These are phyloP conservation scores for Luffia ferchaultella DNA, from an alignment of 2,888 invertebrate genomes.

Conservation along the genomic window DNA sequence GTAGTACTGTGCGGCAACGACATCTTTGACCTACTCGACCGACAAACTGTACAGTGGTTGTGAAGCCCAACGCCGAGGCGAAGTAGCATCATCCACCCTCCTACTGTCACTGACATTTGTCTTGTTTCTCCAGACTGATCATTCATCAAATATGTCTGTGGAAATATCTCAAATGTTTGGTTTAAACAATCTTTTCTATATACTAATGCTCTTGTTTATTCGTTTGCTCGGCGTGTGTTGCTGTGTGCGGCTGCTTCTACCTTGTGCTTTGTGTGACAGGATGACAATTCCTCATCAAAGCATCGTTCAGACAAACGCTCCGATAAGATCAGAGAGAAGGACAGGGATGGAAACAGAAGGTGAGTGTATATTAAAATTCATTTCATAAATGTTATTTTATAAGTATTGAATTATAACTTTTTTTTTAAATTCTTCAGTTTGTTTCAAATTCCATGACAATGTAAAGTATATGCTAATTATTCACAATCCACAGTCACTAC, in stretches of 20 bases:
- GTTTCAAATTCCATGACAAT: too few relatives aligned
- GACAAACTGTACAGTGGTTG: conserved; percentile 32
- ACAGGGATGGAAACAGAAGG: conserved; percentile 46
- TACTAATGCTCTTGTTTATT: conserved; percentile 54
- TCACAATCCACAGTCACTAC: too few relatives aligned
- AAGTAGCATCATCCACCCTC: neutral
- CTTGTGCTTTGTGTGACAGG: conserved; percentile 70
- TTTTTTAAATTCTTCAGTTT: too few relatives aligned
- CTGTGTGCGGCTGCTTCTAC: conserved; percentile 66
- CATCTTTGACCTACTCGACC: conserved; percentile 35
- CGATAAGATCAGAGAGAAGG: conserved; percentile 60
- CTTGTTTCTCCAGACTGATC: conserved; percentile 30
- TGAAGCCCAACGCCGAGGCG: conserved; percentile 1
- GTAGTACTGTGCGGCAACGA: conserved; percentile 58
- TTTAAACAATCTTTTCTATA: conserved; percentile 14
- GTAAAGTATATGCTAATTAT: too few relatives aligned
- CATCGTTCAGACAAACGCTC: conserved; percentile 63
- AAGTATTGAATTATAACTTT: too few relatives aligned
- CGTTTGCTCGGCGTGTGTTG: conserved; percentile 49
- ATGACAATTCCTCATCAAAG: conserved; percentile 64
- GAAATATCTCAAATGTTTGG: conserved; percentile 37
- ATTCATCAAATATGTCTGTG: conserved; percentile 21
- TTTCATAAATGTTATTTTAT: too few relatives aligned
- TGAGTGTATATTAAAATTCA: conserved; percentile 22
- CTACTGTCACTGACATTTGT: conserved; percentile 34